Base-by-base conservation (phyloP, 2,113 vertebrate species). In the Megaceryle maxima region DNA sequence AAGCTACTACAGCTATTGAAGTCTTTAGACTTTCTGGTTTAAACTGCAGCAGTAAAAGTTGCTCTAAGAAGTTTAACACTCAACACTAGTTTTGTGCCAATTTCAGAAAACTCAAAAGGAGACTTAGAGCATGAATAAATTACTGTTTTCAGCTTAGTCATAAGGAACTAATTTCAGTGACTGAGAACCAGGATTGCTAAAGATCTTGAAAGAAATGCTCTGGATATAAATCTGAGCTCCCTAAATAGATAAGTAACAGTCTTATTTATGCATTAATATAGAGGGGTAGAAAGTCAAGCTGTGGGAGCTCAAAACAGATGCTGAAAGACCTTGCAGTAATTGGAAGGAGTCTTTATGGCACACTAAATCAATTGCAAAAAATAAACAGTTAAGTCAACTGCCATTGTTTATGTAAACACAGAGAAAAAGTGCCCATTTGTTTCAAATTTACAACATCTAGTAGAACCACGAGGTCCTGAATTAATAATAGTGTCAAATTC, bases 81-180 rank as follows among this genome's bases (percentile, higher is more conserved):
- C 63, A 88, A 93, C 80, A 76, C 33, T 57, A 60, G 35, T 78
- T 94, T 75, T 75, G 35, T 87, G 73, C 29, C 19, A 75, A 68
- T 88, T 81, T 51, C 3, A n/a, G 75, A 84, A 75, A 92, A 82
- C 11, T 16, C 1, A 3, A 59, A 90, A n/a, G 59, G 41, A 92
- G 33, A 94, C 60, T 64, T 86, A 84, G 62, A 91, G 53, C 69
- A 43, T 75, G 68, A 92, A 85, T 88, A 95, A 95, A 88, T 88
- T 39, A 81, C 72, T 76, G 66, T 57, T 96, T 95, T 87, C 50
- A 84, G 66, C 57, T 95, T 91, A 87, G 77, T 87, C 67, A 80
- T 62, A 91, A 87, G 44, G 63, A 94, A 87, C 74, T 84, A 68
- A 95, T 91, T 96, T 82, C 62, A 73, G 44, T 69, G 69, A 86